Evolutionary conservation across 2,888 invertebrate genomes (phyloP), one percentile per base, ranked within the genome.

Genomic region (Tuberolachnus salignus): DNA sequence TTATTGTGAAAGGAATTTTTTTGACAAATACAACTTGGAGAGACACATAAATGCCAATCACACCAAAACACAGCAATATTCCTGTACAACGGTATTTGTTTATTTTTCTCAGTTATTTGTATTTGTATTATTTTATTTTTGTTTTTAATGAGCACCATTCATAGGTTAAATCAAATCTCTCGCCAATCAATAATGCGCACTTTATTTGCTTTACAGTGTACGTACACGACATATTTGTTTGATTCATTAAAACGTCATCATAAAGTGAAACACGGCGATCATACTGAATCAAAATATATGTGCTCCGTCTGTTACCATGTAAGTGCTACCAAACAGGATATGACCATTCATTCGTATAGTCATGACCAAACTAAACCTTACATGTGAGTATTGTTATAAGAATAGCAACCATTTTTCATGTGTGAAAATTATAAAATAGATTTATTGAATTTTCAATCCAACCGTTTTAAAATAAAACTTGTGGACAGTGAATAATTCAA

Each of bases 21-120:
- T 80, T 34, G 72, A 72, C 46, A 80, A 80, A 59, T 66, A 71
- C 63, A 72, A 66, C 10, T 67, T 80, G 16, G 80, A 80, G 26
- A 66, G 72, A 14, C 80, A 80, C 34, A 42, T 80, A 16, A 78
- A 78, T 51, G 78, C 78, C 19, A 78, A 69, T 61, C 78, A 78
- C 23, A 78, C 78, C 13, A 78, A 78, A 51, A 57, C 69, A 51
- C 59, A 69, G 59, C 46, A 69, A 61, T 78, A 78, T 42, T 69
- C 51, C 0, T 78, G 78, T 78, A 51, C 26, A 59, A 59, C 34
- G 59, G 78, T 78, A 67, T 9, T n/a, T 51, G 11, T 46, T 16
- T 51, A 51, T 16, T 51, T 2, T 51, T 2, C 8, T 53, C 46
- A 13, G 46, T 46, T 46, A 46, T 46, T 46, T 13, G 10, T 46